These are phyloP conservation scores for Fissipunctia ypsillon DNA, from an alignment of 2,888 invertebrate genomes.

Conservation along the genomic window DNA sequence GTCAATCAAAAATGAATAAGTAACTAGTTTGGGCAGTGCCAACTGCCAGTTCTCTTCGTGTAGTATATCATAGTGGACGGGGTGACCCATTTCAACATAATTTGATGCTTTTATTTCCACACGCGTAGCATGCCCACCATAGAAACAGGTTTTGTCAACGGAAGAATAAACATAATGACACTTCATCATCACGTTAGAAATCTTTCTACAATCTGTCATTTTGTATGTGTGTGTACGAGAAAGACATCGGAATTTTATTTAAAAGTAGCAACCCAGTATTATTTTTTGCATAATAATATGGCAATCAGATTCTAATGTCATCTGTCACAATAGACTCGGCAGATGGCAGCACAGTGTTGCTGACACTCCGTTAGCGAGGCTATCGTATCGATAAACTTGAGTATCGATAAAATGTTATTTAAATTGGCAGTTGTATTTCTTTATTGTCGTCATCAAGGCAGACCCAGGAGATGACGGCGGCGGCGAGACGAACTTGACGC, in stretches of 20 bases:
- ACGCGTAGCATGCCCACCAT: no score
- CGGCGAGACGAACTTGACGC: no score
- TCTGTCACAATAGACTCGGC: conserved; percentile 30
- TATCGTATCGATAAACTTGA: conserved; percentile 21
- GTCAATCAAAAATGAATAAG: conserved; percentile 14
- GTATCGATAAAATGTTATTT: conserved; percentile 17
- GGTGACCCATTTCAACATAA: not conserved
- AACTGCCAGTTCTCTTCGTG: not conserved
- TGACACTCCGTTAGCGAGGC: conserved; percentile 31
- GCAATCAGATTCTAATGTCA: conserved; percentile 37
- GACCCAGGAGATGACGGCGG: no score
- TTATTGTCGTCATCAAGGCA: not conserved
- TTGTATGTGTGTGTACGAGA: not conserved
- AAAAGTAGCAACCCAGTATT: conserved; percentile 2
- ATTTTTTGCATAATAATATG: conserved; percentile 12
- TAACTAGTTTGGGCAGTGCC: conserved; percentile 4
- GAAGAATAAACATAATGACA: no score
- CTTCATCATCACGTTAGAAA: no score
- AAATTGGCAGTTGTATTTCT: not conserved
- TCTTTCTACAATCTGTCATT: no score
- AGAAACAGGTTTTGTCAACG: no score
- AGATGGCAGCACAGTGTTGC: conserved; percentile 47
- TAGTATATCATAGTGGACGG: not conserved
- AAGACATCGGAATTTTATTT: not conserved
- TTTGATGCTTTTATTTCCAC: not conserved